Percentiles rank a stretch among this genome's conserved stretches.
Conservation (phyloP, 2,888 invertebrate species). For the Erynnis tages region DNA sequence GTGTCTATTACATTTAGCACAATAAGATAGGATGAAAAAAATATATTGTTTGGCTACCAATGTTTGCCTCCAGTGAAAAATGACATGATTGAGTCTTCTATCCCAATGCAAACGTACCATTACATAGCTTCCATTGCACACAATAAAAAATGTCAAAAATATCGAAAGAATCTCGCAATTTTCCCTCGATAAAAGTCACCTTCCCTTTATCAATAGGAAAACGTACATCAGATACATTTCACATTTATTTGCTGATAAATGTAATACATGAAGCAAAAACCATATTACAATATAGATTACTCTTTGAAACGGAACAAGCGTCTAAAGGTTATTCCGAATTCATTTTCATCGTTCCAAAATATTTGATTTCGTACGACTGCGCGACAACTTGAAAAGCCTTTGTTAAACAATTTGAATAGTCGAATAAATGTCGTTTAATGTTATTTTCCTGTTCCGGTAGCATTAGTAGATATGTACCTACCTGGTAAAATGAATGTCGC, state of each 20-base stretch:
- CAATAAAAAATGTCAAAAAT: too few species aligned
- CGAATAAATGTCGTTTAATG: background rate
- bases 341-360: background rate
- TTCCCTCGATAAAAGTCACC: background rate
- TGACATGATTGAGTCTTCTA: too few species aligned
- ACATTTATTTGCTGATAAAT: background rate
- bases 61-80: too few species aligned
- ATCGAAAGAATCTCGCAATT: background rate
- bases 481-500: too few species aligned
- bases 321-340: conserved; percentile 1
- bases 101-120: too few species aligned
- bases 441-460: background rate
- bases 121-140: too few species aligned
- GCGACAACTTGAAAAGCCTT: conserved; percentile 9
- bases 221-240: background rate
- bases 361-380: conserved; percentile 5
- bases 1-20: background rate
- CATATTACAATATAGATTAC: background rate
- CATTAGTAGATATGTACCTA: background rate
- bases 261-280: background rate
- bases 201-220: background rate
- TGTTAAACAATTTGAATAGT: conserved; percentile 17
- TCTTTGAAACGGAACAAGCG: background rate
- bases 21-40: too few species aligned
- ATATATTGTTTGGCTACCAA: too few species aligned